Conservation (phyloP, 2,797 vertebrate species). For the Halcyon leucocephala region DNA sequence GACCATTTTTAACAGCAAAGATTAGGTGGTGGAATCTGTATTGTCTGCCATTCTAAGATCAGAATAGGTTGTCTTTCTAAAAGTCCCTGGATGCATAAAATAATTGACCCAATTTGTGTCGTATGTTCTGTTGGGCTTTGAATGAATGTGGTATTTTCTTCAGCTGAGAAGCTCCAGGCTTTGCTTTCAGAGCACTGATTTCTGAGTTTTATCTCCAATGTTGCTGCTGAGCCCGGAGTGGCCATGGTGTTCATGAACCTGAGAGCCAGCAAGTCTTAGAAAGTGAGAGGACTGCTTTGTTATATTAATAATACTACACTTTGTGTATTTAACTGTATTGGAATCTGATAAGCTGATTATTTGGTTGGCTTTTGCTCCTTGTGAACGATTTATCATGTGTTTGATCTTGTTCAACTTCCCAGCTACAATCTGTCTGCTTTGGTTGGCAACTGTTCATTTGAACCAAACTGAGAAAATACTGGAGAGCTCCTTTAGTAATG, state of each 20-base stretch:
- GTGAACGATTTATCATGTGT: neutral
- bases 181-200: neutral
- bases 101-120: neutral
- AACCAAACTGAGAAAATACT: neutral
- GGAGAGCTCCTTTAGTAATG: neutral
- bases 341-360: neutral
- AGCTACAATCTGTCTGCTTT: neutral
- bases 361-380: neutral
- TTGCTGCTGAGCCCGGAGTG: neutral
- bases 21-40: neutral
- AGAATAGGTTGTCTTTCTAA: neutral
- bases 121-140: neutral
- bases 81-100: neutral
- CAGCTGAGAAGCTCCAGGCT: neutral
- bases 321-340: neutral
- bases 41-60: neutral
- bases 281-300: neutral
- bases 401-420: neutral
- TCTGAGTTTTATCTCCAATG: neutral
- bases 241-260: neutral
- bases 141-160: neutral
- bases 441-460: neutral
- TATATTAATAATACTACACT: neutral
- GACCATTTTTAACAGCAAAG: neutral
- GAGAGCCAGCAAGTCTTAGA: neutral